phyloP scores from a whole-genome alignment of 2,888 invertebrate genomes.

The Arge pagana region DNA sequence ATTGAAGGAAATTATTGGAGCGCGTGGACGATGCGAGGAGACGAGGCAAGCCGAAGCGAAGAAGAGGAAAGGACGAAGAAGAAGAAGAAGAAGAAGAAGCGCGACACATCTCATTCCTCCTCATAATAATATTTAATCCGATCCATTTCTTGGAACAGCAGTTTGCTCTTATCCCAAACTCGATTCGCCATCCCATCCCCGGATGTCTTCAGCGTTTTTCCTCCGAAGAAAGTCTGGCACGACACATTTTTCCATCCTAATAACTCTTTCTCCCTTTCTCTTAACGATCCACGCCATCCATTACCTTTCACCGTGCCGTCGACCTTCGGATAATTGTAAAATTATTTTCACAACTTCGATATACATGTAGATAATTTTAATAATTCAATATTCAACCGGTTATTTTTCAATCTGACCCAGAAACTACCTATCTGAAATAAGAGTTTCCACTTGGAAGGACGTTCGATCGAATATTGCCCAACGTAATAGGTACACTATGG shows the following conservation, averaged over 20 bases:
- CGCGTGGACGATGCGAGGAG: slow-evolving; percentile 10
- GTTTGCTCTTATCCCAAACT: slow-evolving; percentile 53
- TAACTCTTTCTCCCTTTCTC: not conserved
- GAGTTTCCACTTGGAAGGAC: too few species aligned
- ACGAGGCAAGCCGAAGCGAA: slow-evolving; percentile 11
- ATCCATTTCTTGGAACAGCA: slow-evolving; percentile 55
- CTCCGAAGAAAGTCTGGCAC: slow-evolving; percentile 29
- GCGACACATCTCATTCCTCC: slow-evolving; percentile 51
- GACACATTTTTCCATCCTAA: slow-evolving; percentile 28
- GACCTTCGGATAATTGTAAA: too few species aligned
- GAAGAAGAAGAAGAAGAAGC: slow-evolving; percentile 31
- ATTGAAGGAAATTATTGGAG: not conserved
- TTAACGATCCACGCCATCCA: too few species aligned
- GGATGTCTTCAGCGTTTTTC: slow-evolving; percentile 46
- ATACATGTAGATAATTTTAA: too few species aligned
- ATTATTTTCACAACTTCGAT: too few species aligned
- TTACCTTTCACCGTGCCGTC: too few species aligned
- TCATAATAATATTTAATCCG: slow-evolving; percentile 58
- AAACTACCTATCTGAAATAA: too few species aligned
- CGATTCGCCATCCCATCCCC: slow-evolving; percentile 6
- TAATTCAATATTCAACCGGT: too few species aligned
- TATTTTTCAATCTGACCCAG: too few species aligned
- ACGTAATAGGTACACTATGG: too few species aligned
- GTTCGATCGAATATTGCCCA: too few species aligned
- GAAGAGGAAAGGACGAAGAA: slow-evolving; percentile 18